A percentile compares a stretch with the other conserved stretches of the same genome.
Evolutionary conservation across 2,888 invertebrate genomes (phyloP).

Genomic region (Tortricodes alternella): DNA sequence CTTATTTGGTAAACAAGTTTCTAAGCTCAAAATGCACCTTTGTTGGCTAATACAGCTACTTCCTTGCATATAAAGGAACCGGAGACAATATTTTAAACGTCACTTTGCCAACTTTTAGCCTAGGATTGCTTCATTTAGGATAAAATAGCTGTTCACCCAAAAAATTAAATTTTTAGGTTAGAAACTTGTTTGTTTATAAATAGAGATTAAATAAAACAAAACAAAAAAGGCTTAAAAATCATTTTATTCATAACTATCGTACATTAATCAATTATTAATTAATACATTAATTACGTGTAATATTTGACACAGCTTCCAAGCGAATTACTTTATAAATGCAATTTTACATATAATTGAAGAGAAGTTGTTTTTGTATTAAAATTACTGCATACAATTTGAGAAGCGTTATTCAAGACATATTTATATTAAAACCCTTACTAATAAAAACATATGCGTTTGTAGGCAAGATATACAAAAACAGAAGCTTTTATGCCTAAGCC

Average conservation of each 20-base stretch:
- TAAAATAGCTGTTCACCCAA: too few relatives aligned
- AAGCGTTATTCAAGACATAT: not conserved
- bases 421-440: slow-evolving; percentile 15
- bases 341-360: slow-evolving; percentile 42
- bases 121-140: too few relatives aligned
- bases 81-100: too few relatives aligned
- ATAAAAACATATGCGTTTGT: too few relatives aligned
- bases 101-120: too few relatives aligned
- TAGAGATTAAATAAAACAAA: slow-evolving; percentile 42
- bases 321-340: slow-evolving; percentile 68
- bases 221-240: slow-evolving; percentile 73
- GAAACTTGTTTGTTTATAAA: too few relatives aligned
- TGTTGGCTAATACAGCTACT: too few relatives aligned
- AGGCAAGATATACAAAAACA: not conserved
- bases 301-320: slow-evolving; percentile 63
- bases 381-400: not conserved
- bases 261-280: slow-evolving; percentile 72
- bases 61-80: too few relatives aligned
- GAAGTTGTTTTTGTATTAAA: not conserved
- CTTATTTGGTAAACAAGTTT: too few relatives aligned
- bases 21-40: too few relatives aligned
- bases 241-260: slow-evolving; percentile 80
- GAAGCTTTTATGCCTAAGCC: too few relatives aligned
- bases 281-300: slow-evolving; percentile 57
- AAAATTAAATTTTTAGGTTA: too few relatives aligned